Evolutionary conservation across 2,113 vertebrate species (phyloP).

Genomic region (Thoracochromis brauschi): DNA sequence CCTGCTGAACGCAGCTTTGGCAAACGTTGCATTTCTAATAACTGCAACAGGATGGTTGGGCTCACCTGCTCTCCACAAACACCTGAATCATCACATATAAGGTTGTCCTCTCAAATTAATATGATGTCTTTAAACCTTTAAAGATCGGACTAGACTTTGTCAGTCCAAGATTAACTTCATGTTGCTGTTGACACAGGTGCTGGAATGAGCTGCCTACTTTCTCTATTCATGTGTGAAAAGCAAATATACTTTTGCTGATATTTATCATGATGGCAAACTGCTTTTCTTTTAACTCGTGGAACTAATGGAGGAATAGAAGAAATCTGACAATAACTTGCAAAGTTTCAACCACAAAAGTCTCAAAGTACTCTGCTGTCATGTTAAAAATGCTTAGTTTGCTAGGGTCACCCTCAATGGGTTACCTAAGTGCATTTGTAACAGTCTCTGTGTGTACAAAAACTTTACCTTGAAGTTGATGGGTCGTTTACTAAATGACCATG

Average conservation of each 20-base stretch:
- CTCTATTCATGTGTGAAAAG: not conserved
- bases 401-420: not conserved
- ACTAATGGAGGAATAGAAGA: not conserved
- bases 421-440: not conserved
- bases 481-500: not conserved
- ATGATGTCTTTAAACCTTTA: slow-evolving; percentile 18
- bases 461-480: not conserved
- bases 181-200: slow-evolving; percentile 38
- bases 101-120: slow-evolving; percentile 3
- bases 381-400: not conserved
- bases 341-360: not conserved
- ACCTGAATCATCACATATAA: not conserved
- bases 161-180: slow-evolving; percentile 10
- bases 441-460: not conserved
- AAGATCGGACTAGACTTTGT: not conserved
- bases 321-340: not conserved
- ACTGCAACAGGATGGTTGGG: not conserved
- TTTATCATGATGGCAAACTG: not conserved
- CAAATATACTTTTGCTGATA: not conserved
- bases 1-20: not conserved
- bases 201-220: not conserved
- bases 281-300: not conserved
- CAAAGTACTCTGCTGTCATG: not conserved
- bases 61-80: not conserved
- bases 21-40: not conserved